A percentile compares a stretch with the other conserved stretches of the same genome.
These are phyloP conservation scores for Meleagris gallopavo DNA, from an alignment of 2,113 vertebrate genomes.

Conservation along the genomic window DNA sequence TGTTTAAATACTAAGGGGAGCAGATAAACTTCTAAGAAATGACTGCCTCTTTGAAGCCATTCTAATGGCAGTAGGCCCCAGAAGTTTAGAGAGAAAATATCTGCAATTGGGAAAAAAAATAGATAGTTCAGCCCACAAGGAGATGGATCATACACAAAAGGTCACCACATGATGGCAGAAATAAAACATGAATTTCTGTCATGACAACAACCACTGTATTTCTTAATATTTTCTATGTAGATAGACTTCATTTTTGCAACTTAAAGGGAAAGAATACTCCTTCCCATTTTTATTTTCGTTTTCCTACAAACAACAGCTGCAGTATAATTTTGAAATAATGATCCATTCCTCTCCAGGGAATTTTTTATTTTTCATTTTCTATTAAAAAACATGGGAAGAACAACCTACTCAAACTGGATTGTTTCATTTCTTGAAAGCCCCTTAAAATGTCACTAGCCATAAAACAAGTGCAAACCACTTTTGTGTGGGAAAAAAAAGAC, in stretches of 20 bases:
- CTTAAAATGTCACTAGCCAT: not conserved
- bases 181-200: not conserved
- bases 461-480: not conserved
- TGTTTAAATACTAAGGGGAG: not conserved
- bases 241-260: fast-evolving
- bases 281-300: not conserved
- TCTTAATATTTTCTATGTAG: not conserved
- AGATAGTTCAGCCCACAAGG: not conserved
- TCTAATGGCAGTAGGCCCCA: not conserved
- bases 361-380: not conserved
- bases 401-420: not conserved
- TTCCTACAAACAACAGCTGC: not conserved
- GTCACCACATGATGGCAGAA: fast-evolving
- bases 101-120: not conserved
- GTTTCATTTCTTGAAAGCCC: not conserved
- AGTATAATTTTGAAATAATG: fast-evolving
- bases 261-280: not conserved
- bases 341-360: not conserved
- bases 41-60: not conserved
- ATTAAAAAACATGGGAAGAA: not conserved
- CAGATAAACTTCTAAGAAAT: not conserved
- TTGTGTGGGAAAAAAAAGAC: not conserved
- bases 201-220: not conserved
- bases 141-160: not conserved
- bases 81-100: not conserved